These are phyloP conservation scores for Cavia aperea DNA, from an alignment of 2,113 vertebrate genomes.

Conservation along the genomic window DNA sequence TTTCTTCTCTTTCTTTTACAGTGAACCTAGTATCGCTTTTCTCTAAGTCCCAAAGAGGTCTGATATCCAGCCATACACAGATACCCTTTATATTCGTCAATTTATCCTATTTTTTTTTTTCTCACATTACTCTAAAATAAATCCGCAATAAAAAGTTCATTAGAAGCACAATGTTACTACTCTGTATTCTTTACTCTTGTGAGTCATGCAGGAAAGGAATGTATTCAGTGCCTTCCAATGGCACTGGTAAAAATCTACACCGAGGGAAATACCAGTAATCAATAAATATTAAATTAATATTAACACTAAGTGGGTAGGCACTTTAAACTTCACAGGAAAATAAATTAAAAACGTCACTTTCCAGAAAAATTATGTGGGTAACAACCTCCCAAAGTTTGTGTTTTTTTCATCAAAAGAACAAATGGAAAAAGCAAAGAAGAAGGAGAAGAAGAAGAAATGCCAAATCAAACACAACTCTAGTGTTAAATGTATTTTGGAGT, in stretches of 20 bases:
- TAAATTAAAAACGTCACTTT: conserved; percentile 36
- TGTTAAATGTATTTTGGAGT: conserved; percentile 37
- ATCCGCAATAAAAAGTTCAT: not conserved
- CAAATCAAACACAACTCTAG: conserved; percentile 53
- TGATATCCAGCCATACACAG: not conserved
- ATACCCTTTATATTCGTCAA: not conserved
- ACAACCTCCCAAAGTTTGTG: not conserved
- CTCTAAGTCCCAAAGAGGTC: not conserved
- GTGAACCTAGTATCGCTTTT: not conserved
- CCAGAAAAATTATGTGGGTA: conserved; percentile 47
- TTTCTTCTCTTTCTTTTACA: not conserved
- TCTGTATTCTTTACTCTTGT: not conserved
- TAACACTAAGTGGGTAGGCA: not conserved
- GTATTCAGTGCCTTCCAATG: not conserved
- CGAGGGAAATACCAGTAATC: not conserved
- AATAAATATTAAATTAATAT: conserved; percentile 4
- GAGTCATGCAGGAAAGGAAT: not conserved
- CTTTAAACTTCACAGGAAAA: conserved; percentile 34
- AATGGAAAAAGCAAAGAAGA: conserved; percentile 14
- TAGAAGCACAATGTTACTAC: not conserved
- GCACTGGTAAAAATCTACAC: not conserved
- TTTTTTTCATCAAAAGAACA: conserved; percentile 31
- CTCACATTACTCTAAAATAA: not conserved
- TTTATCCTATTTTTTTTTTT: not conserved
- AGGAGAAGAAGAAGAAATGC: not conserved